phyloP scores from a whole-genome alignment of 2,113 vertebrate genomes.

The Myanophis thanlyinensis region DNA sequence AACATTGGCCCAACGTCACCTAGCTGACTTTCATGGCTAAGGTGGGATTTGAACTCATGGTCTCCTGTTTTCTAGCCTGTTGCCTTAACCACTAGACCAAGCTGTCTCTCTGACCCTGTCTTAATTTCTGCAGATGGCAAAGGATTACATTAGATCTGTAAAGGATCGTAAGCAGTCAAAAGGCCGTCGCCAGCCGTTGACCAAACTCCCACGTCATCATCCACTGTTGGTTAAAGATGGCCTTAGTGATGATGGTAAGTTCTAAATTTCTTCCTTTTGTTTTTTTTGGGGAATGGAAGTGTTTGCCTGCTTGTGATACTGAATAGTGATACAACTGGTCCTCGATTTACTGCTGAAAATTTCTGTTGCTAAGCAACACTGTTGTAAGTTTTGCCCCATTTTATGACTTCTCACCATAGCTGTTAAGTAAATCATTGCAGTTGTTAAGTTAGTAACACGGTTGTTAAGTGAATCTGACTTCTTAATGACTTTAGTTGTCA shows the following conservation, averaged over 20 bases:
- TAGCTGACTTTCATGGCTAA: background rate
- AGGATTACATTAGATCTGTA: conserved; percentile 78
- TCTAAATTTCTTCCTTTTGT: background rate
- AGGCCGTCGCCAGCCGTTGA: conserved; percentile 82
- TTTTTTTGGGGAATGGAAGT: background rate
- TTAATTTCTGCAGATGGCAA: conserved; percentile 72
- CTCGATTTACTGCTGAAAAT: background rate
- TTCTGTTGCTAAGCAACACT: background rate
- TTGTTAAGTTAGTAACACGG: background rate
- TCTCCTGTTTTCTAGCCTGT: background rate
- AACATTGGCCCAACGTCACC: background rate
- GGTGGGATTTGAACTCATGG: background rate
- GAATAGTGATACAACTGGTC: background rate
- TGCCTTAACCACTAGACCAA: background rate
- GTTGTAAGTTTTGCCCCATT: background rate
- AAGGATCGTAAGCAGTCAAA: conserved; percentile 82
- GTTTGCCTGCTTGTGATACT: background rate
- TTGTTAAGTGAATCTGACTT: background rate
- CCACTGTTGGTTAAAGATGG: conserved; percentile 85
- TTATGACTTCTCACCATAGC: background rate
- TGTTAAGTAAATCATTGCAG: background rate
- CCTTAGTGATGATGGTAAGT: conserved; percentile 87
- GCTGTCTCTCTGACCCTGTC: background rate
- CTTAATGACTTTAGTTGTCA: background rate
- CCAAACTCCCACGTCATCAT: conserved; percentile 88